These are phyloP conservation scores for Halcyon badia DNA, from an alignment of 2,797 vertebrate genomes.

Conservation along the genomic window DNA sequence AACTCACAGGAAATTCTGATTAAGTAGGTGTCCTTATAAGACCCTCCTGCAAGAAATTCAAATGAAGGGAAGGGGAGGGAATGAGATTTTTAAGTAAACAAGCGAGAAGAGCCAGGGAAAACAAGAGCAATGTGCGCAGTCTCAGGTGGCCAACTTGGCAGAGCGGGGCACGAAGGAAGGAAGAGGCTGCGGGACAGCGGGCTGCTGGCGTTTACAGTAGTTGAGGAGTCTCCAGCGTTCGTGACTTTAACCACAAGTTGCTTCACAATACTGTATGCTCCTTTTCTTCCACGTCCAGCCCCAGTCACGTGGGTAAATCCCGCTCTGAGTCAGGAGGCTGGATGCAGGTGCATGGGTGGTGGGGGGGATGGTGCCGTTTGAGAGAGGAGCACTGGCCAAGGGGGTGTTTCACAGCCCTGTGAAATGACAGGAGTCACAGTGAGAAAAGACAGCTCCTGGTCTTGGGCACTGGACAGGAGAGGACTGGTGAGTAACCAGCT, in stretches of 20 bases:
- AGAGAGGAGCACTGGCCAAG: not conserved
- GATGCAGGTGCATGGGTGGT: not conserved
- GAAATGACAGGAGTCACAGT: not conserved
- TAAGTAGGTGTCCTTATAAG: slow-evolving; percentile 58
- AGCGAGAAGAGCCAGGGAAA: slow-evolving; percentile 64
- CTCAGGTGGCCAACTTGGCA: slow-evolving; percentile 71
- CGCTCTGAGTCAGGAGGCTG: not conserved
- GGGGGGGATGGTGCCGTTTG: not conserved
- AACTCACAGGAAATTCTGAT: slow-evolving; percentile 40
- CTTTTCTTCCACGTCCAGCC: not conserved
- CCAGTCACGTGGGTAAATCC: not conserved
- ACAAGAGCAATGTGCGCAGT: slow-evolving; percentile 40
- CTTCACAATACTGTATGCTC: slow-evolving; percentile 22
- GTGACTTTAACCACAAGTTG: slow-evolving; percentile 52
- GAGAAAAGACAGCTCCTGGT: not conserved
- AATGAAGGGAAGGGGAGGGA: slow-evolving; percentile 24
- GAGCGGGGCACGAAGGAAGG: slow-evolving; percentile 33
- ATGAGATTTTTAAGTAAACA: slow-evolving; percentile 58
- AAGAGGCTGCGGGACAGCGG: slow-evolving; percentile 43
- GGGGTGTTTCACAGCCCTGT: not conserved
- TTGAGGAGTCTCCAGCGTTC: slow-evolving; percentile 5
- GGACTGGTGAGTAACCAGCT: not conserved
- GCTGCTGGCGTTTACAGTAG: slow-evolving; percentile 57
- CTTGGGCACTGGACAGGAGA: not conserved
- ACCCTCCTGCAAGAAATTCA: slow-evolving; percentile 68